These are phyloP conservation scores for Eudyptes chrysolophus DNA, from an alignment of 2,113 vertebrate genomes.

Conservation along the genomic window DNA sequence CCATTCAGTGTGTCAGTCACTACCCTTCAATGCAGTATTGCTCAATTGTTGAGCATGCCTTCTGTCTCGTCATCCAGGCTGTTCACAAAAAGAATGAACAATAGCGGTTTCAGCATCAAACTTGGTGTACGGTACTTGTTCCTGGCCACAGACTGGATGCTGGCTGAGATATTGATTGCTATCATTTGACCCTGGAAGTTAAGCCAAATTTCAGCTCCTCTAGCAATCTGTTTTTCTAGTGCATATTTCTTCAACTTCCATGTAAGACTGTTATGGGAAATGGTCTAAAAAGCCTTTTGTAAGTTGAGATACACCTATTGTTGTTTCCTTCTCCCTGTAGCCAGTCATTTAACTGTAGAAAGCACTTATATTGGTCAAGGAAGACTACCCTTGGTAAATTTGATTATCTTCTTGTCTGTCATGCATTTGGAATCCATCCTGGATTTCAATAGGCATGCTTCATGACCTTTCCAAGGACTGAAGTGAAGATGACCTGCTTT, in stretches of 20 bases:
- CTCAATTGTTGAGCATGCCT: background rate
- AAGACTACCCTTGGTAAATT: background rate
- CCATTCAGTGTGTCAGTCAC: background rate
- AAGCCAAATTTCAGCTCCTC: background rate
- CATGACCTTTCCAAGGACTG: background rate
- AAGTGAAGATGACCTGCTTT: background rate
- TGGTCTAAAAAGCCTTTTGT: background rate
- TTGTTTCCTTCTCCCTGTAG: background rate
- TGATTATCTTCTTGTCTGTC: background rate
- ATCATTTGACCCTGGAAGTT: background rate
- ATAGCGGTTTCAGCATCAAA: background rate
- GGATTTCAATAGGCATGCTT: background rate
- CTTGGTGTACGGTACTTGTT: background rate
- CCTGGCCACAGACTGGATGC: background rate
- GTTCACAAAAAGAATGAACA: background rate
- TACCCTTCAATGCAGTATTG: background rate
- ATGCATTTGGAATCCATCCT: background rate
- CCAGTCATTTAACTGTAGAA: background rate
- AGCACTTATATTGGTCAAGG: background rate
- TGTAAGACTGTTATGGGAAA: background rate
- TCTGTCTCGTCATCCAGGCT: background rate
- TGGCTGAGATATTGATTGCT: background rate
- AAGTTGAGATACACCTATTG: background rate
- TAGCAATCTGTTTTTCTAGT: background rate
- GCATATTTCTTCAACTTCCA: background rate